These are phyloP conservation scores for Drosophila kikkawai DNA, from an alignment of 1,140 invertebrate genomes.

Conservation along the genomic window DNA sequence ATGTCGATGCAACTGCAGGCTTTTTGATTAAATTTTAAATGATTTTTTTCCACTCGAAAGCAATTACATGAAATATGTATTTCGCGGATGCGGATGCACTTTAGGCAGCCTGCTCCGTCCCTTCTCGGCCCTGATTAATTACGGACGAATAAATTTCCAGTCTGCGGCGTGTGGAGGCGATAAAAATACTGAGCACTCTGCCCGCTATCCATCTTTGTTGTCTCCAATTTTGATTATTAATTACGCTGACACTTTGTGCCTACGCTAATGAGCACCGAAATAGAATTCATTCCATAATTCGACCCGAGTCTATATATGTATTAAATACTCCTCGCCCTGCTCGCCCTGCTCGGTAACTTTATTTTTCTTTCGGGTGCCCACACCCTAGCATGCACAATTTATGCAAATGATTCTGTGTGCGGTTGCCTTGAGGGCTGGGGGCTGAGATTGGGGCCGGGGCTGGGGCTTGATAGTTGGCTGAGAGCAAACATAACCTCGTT, in stretches of 20 bases:
- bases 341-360: conserved; percentile 17
- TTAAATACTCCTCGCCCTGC: background rate
- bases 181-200: conserved; percentile 70
- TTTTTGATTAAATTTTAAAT: conserved; percentile 53
- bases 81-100: background rate
- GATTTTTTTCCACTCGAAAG: conserved; percentile 23
- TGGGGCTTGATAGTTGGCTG: conserved; percentile 4
- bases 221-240: conserved; percentile 61
- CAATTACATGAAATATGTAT: conserved; percentile 37
- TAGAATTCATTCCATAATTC: conserved; percentile 73
- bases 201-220: conserved; percentile 29
- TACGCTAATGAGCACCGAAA: conserved; percentile 74
- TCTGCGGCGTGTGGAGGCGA: conserved; percentile 53
- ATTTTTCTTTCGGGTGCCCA: conserved; percentile 44
- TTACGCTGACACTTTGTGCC: conserved; percentile 70
- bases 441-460: background rate
- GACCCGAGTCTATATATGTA: conserved; percentile 47
- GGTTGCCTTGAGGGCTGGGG: conserved; percentile 20
- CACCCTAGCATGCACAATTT: conserved; percentile 57
- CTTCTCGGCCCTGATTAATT: conserved; percentile 60
- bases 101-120: background rate
- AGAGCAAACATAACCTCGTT: conserved; percentile 77
- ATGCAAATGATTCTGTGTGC: conserved; percentile 70
- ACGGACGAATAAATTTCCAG: conserved; percentile 65
- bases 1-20: conserved; percentile 9